Evolutionary conservation across 2,113 vertebrate species (phyloP).

Genomic region (Euleptes europaea): DNA sequence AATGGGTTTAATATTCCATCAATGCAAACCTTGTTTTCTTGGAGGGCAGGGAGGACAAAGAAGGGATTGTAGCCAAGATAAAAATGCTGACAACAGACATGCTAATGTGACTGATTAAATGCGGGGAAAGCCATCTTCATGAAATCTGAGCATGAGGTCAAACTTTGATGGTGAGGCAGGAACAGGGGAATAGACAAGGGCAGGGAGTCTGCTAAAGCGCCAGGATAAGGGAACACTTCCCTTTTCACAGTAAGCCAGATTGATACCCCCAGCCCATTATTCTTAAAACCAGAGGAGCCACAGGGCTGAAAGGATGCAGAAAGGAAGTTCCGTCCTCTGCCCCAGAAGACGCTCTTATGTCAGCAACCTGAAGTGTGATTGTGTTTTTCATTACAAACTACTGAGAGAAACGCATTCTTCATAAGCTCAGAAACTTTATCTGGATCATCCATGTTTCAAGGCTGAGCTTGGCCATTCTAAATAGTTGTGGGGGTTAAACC

Average conservation of each 20-base stretch:
- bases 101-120: neutral
- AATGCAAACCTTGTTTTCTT: neutral
- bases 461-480: neutral
- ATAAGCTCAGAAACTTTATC: neutral
- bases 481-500: neutral
- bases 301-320: neutral
- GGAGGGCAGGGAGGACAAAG: neutral
- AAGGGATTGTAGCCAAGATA: neutral
- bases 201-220: rapidly evolving
- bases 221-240: neutral
- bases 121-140: neutral
- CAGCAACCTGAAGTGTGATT: neutral
- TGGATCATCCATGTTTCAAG: neutral
- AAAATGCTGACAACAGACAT: neutral
- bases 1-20: neutral
- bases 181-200: no score
- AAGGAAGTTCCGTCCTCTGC: neutral
- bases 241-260: neutral
- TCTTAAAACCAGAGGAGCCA: neutral
- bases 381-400: neutral
- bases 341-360: neutral
- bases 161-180: neutral
- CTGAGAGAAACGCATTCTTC: neutral
- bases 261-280: neutral
- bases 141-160: neutral